Percentiles rank a stretch among this genome's conserved stretches.
phyloP scores from a whole-genome alignment of 2,888 invertebrate species.

The Oscheius sp. region DNA sequence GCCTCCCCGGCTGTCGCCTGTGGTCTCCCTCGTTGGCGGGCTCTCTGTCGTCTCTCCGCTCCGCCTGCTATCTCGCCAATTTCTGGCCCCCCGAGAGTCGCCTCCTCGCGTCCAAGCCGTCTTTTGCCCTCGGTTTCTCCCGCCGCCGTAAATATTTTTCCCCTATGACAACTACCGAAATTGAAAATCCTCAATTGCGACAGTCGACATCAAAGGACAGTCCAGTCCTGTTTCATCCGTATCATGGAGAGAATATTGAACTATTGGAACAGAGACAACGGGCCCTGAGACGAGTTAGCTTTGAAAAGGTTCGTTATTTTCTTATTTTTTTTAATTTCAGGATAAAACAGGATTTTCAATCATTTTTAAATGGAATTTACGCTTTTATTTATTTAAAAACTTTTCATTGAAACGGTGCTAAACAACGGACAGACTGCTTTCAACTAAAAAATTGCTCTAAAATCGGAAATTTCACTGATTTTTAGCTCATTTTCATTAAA shows the following conservation, averaged over 20 bases:
- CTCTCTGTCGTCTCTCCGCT: constrained; percentile 14
- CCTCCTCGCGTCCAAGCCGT: background rate
- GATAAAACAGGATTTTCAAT: too few species aligned
- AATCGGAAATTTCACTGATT: too few species aligned
- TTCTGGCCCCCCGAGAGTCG: background rate
- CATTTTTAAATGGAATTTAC: too few species aligned
- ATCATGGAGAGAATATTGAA: constrained; percentile 46
- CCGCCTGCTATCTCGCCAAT: constrained; percentile 12
- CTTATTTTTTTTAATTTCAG: too few species aligned
- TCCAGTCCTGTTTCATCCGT: constrained; percentile 39
- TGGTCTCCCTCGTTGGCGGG: background rate
- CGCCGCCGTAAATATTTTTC: background rate
- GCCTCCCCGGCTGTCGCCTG: background rate
- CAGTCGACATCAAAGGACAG: constrained; percentile 23
- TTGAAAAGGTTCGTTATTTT: constrained; percentile 30
- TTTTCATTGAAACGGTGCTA: too few species aligned
- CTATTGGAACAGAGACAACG: constrained; percentile 41
- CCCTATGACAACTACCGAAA: background rate
- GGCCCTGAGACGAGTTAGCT: constrained; percentile 38
- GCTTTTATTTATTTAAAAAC: too few species aligned
- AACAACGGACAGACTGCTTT: too few species aligned
- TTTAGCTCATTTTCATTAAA: too few species aligned
- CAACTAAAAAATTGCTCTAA: too few species aligned
- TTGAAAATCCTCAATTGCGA: background rate
- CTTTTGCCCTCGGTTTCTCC: background rate